Evolutionary conservation across 2,888 invertebrate species (phyloP), one percentile per base, ranked within the genome.

Genomic region (Pyrochroa serraticornis): DNA sequence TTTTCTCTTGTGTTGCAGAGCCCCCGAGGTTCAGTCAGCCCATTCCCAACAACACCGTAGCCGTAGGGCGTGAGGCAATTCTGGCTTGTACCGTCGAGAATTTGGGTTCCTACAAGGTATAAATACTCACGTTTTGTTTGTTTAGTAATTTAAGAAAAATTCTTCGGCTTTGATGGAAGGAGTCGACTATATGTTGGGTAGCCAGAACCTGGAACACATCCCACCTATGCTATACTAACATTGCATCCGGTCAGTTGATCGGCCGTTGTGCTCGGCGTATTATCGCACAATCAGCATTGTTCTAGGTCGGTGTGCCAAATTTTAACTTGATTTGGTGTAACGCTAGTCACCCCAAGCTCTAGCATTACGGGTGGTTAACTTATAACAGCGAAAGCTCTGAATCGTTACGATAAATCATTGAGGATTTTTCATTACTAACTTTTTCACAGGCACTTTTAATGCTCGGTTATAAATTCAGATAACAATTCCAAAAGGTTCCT

Each of bases 81-180:
- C 83, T 94, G 47, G 87, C 89, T 44, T 94, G 93, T 76, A 82
- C 88, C 46, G 93, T 94, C 6, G 89, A 93, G 77, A 91, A 92
- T 78, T 84, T 94, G 57, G 89, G 87, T 54, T 83, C 87, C 10
- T 94, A 89, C 76, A 93, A 93, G 89, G 93, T 93, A 81, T 77
- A 76, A 34, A 12, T 45, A 34, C 34, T 7, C 33, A 34, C 34
- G 34, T 12, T 36, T 47, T 47, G 30, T 50, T 50, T 34, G 41
- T 9, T 14, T 9, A 41, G 22, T 22, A 22, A 22, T 22, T 22
- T 22, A 5, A 22, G 22, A 50, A 41, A 12, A 41, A 50, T 42
- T 7, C 14, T 22, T 10, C 9, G 34, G 50, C 34, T 48, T 48
- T 39, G 38, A 48, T 30, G 37, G 14, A 34, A 31, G 22, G 22